Evolutionary conservation across 2,888 invertebrate genomes (phyloP).

Genomic region (Spodoptera picta): DNA sequence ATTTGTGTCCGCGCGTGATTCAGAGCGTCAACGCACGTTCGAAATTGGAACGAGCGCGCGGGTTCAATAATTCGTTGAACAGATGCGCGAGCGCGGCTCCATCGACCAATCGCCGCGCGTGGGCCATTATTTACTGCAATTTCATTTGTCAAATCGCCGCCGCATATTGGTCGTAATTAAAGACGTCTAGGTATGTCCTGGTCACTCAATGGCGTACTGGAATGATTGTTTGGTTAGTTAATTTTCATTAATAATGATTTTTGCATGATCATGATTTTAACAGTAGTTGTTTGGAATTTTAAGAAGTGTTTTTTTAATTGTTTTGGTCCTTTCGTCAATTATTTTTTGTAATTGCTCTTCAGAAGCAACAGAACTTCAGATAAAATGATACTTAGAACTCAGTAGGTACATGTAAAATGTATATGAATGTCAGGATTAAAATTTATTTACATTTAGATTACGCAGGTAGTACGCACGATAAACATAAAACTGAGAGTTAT

Average conservation of each 20-base stretch:
- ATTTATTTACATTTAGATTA: too few relatives aligned
- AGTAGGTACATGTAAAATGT: too few relatives aligned
- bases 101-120: constrained; percentile 63
- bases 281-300: too few relatives aligned
- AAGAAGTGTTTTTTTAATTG: too few relatives aligned
- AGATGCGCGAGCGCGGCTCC: constrained; percentile 76
- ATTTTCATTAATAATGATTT: constrained; percentile 14
- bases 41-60: constrained; percentile 68
- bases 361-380: too few relatives aligned
- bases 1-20: constrained; percentile 55
- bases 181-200: constrained; percentile 45
- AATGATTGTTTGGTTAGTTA: constrained; percentile 28
- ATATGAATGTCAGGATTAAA: too few relatives aligned
- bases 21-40: constrained; percentile 62
- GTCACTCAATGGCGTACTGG: constrained; percentile 11
- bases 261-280: neutral
- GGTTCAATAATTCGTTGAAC: constrained; percentile 78
- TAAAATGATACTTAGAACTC: too few relatives aligned
- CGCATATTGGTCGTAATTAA: constrained; percentile 56
- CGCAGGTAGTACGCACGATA: too few relatives aligned
- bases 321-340: too few relatives aligned
- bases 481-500: too few relatives aligned
- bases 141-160: constrained; percentile 71
- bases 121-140: constrained; percentile 67
- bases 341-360: too few relatives aligned